A percentile compares a stretch with the other conserved stretches of the same genome.
These are phyloP conservation scores for Orgyia antiqua DNA, from an alignment of 2,888 invertebrate genomes.

Conservation along the genomic window DNA sequence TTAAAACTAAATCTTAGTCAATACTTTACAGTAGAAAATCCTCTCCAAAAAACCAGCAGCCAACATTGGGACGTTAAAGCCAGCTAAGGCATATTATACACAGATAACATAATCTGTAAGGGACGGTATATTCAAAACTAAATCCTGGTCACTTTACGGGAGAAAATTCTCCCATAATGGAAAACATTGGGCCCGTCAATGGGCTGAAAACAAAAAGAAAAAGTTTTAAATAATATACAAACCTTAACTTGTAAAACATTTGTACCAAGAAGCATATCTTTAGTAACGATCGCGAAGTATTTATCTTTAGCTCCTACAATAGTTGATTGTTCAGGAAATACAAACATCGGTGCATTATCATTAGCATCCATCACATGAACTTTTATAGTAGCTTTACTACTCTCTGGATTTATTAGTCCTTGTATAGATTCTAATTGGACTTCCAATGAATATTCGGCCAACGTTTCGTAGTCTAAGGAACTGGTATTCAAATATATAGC, in stretches of 20 bases:
- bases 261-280: conserved; percentile 85
- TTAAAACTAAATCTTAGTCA: no score
- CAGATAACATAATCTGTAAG: no score
- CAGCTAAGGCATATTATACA: no score
- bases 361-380: conserved; percentile 92
- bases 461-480: conserved; percentile 87
- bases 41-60: no score
- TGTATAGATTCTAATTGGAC: conserved; percentile 88
- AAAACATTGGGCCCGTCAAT: no score
- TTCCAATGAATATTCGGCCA: conserved; percentile 84
- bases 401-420: conserved; percentile 88
- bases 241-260: conserved; percentile 88
- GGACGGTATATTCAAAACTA: no score
- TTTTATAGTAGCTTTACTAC: conserved; percentile 85
- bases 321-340: conserved; percentile 80
- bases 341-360: conserved; percentile 91
- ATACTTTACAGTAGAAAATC: no score
- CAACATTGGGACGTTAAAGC: no score
- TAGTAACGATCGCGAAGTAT: conserved; percentile 88
- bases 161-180: no score
- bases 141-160: no score
- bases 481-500: conserved; percentile 84
- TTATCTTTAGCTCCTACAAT: conserved; percentile 80
- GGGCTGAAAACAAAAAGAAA: no score
- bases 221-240: conserved; percentile 13